These are phyloP conservation scores for Maconellicoccus hirsutus DNA, from an alignment of 1,140 invertebrate species.

Conservation along the genomic window DNA sequence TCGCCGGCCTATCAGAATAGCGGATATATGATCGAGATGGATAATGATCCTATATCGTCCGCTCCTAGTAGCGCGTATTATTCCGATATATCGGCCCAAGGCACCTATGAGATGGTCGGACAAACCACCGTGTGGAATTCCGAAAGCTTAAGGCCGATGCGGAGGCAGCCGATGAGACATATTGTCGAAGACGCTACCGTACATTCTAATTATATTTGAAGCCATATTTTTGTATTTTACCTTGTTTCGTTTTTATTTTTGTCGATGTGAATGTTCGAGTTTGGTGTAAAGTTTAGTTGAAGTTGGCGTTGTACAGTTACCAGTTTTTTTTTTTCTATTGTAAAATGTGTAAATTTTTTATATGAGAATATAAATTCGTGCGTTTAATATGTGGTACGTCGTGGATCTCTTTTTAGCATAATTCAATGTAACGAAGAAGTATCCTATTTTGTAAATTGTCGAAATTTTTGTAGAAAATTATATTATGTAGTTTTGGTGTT, in stretches of 20 bases:
- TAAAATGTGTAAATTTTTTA: too few species aligned
- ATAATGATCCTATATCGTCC: slow-evolving; percentile 1
- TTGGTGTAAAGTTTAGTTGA: neutral
- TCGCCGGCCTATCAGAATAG: slow-evolving; percentile 22
- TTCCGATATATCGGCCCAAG: slow-evolving; percentile 15
- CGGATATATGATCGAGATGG: slow-evolving; percentile 1
- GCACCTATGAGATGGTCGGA: slow-evolving; percentile 9
- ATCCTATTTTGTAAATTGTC: too few species aligned
- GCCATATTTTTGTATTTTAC: neutral
- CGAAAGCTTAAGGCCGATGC: neutral
- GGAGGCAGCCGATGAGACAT: neutral
- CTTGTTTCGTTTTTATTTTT: neutral
- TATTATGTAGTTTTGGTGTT: too few species aligned
- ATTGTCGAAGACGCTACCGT: neutral
- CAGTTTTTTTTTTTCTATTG: too few species aligned
- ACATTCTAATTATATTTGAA: slow-evolving; percentile 15
- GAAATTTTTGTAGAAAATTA: too few species aligned
- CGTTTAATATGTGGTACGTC: too few species aligned
- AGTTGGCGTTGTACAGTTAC: too few species aligned
- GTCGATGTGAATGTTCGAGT: neutral
- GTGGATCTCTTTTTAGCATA: too few species aligned
- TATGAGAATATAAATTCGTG: too few species aligned
- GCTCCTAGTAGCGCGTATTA: slow-evolving; percentile 13
- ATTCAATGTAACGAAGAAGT: too few species aligned
- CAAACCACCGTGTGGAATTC: slow-evolving; percentile 7